Evolutionary conservation across 2,888 invertebrate genomes (phyloP), one percentile per base, ranked within the genome.

Genomic region (Lepetodrilus schrolli): DNA sequence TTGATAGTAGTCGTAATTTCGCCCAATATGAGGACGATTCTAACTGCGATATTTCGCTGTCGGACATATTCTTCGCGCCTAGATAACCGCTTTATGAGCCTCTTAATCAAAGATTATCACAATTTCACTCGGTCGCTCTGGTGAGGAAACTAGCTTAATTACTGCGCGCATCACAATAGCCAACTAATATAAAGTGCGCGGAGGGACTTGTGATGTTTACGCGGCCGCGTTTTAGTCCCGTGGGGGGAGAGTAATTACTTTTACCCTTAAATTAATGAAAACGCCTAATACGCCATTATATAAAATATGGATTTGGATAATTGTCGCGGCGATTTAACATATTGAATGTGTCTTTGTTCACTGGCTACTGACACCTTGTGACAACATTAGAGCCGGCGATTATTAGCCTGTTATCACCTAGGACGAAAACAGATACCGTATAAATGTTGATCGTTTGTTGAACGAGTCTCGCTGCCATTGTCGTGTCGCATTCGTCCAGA

Each of bases 61-160:
- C 51, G 72, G 72, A 72, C 72, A 72, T 72, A 43, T 58, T 72
- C 72, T 48, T 47, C 51, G 49, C 50, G 70, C 70, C 48, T 37
- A 51, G 48, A 70, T 72, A 72, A 72, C 72, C 43, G 43, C 72
- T 72, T 76, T 73, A 71, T 68, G 58, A 73, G 51, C 68, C 65
- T 37, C 69, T 69, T 72, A 74, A 74, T 76, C 76, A 76, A 76
- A 76, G 74, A 76, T 76, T 76, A 76, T 51, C 75, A 66, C 71
- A 68, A 68, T 68, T 68, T 68, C 68, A 43, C 43, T 68, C 34
- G 68, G 68, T 68, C 68, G 68, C 30, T 34, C 23, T 26, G 26
- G 34, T 26, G 68, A 47, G 43, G 68, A 68, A 68, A 68, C 68
- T 68, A n/a, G 47, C 68, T 68, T 68, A 68, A 68, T 68, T 47